Conservation (phyloP, 2,888 invertebrate species). For the Eretmocerus hayati region DNA sequence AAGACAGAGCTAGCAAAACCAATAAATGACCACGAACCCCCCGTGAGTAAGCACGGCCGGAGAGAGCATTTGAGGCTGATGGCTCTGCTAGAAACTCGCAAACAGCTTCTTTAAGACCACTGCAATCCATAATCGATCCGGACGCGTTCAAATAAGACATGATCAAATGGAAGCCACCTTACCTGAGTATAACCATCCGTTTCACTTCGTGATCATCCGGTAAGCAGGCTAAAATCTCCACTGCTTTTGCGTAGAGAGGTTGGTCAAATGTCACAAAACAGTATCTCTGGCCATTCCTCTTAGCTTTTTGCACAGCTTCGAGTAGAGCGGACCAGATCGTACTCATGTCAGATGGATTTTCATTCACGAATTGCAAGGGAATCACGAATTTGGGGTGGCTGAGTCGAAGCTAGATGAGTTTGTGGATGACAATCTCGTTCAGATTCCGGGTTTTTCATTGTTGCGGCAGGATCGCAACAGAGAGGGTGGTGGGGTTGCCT, state of each 20-base stretch:
- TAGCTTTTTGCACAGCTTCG: slow-evolving; percentile 23
- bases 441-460: no score
- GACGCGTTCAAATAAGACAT: slow-evolving; percentile 41
- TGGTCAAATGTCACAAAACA: slow-evolving; percentile 19
- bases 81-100: slow-evolving; percentile 27
- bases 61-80: slow-evolving; percentile 31
- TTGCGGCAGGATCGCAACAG: no score
- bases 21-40: slow-evolving; percentile 29
- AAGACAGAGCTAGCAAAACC: no score
- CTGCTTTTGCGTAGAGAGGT: slow-evolving; percentile 20
- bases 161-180: slow-evolving; percentile 26
- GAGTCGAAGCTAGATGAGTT: no score
- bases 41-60: slow-evolving; percentile 33
- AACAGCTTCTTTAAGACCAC: slow-evolving; percentile 37
- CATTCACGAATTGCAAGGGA: slow-evolving; percentile 20
- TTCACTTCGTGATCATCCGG: slow-evolving; percentile 23
- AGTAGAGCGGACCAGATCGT: slow-evolving; percentile 32
- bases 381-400: no score
- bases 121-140: slow-evolving; percentile 41
- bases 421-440: no score
- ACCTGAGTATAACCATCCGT: slow-evolving; percentile 16
- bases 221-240: slow-evolving; percentile 11
- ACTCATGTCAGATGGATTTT: slow-evolving; percentile 28
- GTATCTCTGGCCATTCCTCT: slow-evolving; percentile 21
- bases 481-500: no score